These are phyloP conservation scores for Augiades crinisus DNA, from an alignment of 2,888 invertebrate species.

Conservation along the genomic window DNA sequence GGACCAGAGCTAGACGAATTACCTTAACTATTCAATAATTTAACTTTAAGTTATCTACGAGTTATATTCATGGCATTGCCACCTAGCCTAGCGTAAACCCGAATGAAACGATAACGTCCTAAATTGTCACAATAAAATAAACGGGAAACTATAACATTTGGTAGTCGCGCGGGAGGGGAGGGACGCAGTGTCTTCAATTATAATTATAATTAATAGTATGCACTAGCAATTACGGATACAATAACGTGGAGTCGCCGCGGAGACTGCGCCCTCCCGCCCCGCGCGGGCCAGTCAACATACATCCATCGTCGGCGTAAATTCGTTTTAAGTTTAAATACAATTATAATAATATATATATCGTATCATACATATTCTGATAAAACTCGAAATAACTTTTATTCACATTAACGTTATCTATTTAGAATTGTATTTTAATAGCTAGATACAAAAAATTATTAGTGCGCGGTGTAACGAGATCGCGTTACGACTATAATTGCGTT, in stretches of 20 bases:
- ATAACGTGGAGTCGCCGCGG: background rate
- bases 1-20: slow-evolving; percentile 30
- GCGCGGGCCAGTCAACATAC: slow-evolving; percentile 45
- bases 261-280: background rate
- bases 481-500: slow-evolving; percentile 35
- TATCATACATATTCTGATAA: slow-evolving; percentile 69
- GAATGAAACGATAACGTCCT: slow-evolving; percentile 71
- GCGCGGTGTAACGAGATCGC: slow-evolving; percentile 74
- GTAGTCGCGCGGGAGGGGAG: slow-evolving; percentile 27
- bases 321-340: slow-evolving; percentile 72
- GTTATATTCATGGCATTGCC: slow-evolving; percentile 69
- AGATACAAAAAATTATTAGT: slow-evolving; percentile 61
- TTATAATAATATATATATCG: slow-evolving; percentile 48
- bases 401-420: slow-evolving; percentile 67
- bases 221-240: slow-evolving; percentile 1
- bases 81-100: slow-evolving; percentile 77
- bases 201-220: slow-evolving; percentile 2
- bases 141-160: slow-evolving; percentile 70
- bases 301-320: slow-evolving; percentile 67
- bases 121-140: slow-evolving; percentile 73
- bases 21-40: slow-evolving; percentile 38
- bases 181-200: background rate
- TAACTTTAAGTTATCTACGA: slow-evolving; percentile 49
- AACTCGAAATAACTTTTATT: slow-evolving; percentile 78
- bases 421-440: slow-evolving; percentile 74